A percentile compares a stretch with the other conserved stretches of the same genome.
phyloP scores from a whole-genome alignment of 2,888 invertebrate genomes.

The Apamea crenata region DNA sequence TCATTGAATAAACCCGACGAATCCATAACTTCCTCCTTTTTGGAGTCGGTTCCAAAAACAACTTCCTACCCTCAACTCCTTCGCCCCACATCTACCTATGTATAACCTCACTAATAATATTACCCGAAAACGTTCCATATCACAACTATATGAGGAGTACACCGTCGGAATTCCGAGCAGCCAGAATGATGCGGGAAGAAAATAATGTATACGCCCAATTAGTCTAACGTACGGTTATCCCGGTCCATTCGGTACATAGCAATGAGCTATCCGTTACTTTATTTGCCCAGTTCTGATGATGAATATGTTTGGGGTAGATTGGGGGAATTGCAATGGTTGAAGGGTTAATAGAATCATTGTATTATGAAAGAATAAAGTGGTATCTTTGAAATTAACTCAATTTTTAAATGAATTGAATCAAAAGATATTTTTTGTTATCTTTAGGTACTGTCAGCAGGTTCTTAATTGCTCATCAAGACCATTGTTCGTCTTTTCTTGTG shows the following conservation, averaged over 20 bases:
- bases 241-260: conserved; percentile 57
- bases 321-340: background rate
- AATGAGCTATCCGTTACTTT: conserved; percentile 60
- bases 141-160: conserved; percentile 60
- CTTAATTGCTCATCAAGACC: background rate
- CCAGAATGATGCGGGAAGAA: conserved; percentile 56
- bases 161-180: conserved; percentile 50
- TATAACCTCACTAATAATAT: conserved; percentile 41
- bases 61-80: background rate
- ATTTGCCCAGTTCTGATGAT: conserved; percentile 50
- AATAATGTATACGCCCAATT: conserved; percentile 67
- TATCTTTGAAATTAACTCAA: background rate
- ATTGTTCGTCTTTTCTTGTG: background rate
- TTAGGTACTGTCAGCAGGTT: background rate
- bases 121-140: conserved; percentile 53
- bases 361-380: background rate
- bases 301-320: conserved; percentile 44
- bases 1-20: background rate
- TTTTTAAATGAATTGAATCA: background rate
- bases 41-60: background rate
- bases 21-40: background rate
- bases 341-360: background rate
- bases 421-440: background rate
- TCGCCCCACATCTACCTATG: conserved; percentile 16
- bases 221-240: conserved; percentile 68